Evolutionary conservation across 2,113 vertebrate species (phyloP), one percentile per base, ranked within the genome.

Genomic region (Pseudorasbora parva): DNA sequence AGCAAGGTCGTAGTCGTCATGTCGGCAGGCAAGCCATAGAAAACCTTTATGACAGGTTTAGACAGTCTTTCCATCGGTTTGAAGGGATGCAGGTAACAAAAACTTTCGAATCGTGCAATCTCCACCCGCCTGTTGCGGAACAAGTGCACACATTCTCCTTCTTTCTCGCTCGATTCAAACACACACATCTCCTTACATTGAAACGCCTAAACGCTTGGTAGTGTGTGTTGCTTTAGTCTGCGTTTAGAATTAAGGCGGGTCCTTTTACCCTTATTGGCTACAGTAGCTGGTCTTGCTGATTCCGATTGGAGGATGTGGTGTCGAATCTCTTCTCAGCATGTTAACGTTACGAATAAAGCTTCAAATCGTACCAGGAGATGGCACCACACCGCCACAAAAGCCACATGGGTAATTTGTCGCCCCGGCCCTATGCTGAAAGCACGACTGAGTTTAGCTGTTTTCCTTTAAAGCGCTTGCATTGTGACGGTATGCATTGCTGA

Each of bases 231-330:
- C 57, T 73, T 85, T 85, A 86, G 85, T 88, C 82, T 82, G 85
- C 37, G 41, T 92, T 91, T 91, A 89, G 91, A 91, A 86, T 93
- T 93, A 91, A 91, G 92, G 91, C 93, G 90, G 92, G 91, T 94
- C 92, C 93, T 93, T 93, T 79, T 93, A 89, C 91, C 90, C 92
- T 90, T 90, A 91, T 93, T 92, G 91, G 92, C 91, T 92, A 91
- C 92, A 92, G 90, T 91, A 81, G 92, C 85, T 84, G 90, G 87
- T 92, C 89, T 91, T 89, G 91, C 91, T 92, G 87, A 91, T 90
- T 78, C 91, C 90, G 92, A 92, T 92, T 93, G 90, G 91, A 92
- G 93, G 90, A 91, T 91, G 89, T 93, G 84, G 47, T 92, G 90
- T 88, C 88, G 89, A 91, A 87, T 90, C 86, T 91, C 90, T 90